phyloP scores from a whole-genome alignment of 1,140 invertebrate genomes.

The Coelopa frigida region DNA sequence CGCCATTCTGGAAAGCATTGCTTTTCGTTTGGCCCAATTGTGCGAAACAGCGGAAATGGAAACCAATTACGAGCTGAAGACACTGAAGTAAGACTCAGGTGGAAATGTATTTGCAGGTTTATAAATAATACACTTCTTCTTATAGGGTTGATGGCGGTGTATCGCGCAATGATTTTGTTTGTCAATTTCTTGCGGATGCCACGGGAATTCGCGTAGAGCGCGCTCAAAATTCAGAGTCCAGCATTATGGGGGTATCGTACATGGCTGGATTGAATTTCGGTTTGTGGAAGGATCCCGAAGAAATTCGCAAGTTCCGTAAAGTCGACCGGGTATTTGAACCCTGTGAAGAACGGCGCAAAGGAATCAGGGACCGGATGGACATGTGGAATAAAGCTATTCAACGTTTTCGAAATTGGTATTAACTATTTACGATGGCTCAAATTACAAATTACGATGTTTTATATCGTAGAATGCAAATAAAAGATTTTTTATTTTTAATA shows the following conservation, averaged over 20 bases:
- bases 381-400: conserved; percentile 63
- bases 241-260: conserved; percentile 71
- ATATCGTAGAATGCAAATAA: background rate
- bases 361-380: conserved; percentile 46
- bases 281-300: conserved; percentile 66
- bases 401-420: conserved; percentile 62
- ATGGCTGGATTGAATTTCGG: conserved; percentile 73
- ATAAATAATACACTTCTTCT: conserved; percentile 16
- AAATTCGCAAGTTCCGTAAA: conserved; percentile 54
- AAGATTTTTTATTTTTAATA: conserved; percentile 2
- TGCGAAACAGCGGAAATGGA: conserved; percentile 63
- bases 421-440: conserved; percentile 1
- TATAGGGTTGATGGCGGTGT: conserved; percentile 89
- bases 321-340: conserved; percentile 58
- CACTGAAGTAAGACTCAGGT: conserved; percentile 52
- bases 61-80: conserved; percentile 52
- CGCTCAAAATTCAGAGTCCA: conserved; percentile 59
- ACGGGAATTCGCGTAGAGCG: conserved; percentile 67
- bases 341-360: conserved; percentile 43
- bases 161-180: conserved; percentile 81
- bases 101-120: conserved; percentile 7
- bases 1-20: conserved; percentile 79
- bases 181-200: conserved; percentile 79
- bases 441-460: conserved; percentile 3
- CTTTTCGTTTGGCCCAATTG: conserved; percentile 73